Base-by-base conservation (phyloP, 2,888 invertebrate species). In the Acleris laterana region DNA sequence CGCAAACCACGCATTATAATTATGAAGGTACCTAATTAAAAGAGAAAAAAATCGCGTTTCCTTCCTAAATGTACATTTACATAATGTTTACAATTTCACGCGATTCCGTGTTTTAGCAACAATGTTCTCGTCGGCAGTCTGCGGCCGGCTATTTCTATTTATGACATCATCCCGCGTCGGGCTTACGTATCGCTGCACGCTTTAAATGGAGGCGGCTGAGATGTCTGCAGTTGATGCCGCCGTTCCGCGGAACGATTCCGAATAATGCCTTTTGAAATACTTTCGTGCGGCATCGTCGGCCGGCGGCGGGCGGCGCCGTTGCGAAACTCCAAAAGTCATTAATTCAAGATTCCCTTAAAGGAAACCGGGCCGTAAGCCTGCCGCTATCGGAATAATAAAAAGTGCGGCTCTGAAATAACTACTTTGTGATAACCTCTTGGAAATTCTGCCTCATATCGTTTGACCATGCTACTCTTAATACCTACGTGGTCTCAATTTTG, bases 151-250 rank as follows among this genome's bases (percentile, higher is more conserved):
- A 94, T 94, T 94, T 94, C 92, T 91, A 91, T 91, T 88, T 87
- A 93, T 94, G 94, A 94, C 94, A 94, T 94, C 94, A 94, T 89
- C 87, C 82, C 82, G 89, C 86, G 87, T 88, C 89, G 88, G 88
- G 87, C 89, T 93, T 92, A 92, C 93, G 93, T 93, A 92, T 90
- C 92, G 92, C 86, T 89, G 92, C 93, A 89, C 90, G 91, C 93
- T 93, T 93, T 93, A 93, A 93, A 93, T 93, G 93, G 93, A 89
- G 86, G 83, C 87, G 88, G 82, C 85, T 85, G 86, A 90, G 89
- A 90, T 87, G 90, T 89, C 89, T 93, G 88, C 89, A 89, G 88
- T 86, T 83, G 88, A 88, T 86, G 89, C 83, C 90, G 89, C 83
- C 90, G 92, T 91, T 92, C 91, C 91, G 89, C 89, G 81, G 84